Base-by-base conservation (phyloP, 2,888 invertebrate genomes). In the Micropterix aruncella region DNA sequence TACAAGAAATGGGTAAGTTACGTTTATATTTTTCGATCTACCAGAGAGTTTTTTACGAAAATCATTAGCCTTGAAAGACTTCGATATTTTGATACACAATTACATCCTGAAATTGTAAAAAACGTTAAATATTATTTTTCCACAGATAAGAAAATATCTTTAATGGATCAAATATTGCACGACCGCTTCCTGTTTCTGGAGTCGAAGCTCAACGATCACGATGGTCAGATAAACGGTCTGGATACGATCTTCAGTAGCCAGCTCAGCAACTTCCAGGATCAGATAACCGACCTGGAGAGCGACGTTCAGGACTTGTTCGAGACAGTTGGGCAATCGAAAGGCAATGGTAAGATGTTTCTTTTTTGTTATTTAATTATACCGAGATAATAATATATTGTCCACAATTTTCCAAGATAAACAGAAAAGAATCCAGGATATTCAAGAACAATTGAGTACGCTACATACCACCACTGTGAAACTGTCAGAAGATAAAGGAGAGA, bases 401-500 rank as follows among this genome's bases (percentile, higher is more conserved):
- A n/a, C n/a, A n/a, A 27, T 9, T 12, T 12, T 27, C 36, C 36
- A 27, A 9, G 7, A 27, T 27, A n/a, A n/a, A n/a, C n/a, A n/a
- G n/a, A n/a, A n/a, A n/a, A 67, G 66, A 1, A 67, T 70, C 1
- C 62, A 67, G 51, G 60, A 60, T 2, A 68, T 70, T 66, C 64
- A 69, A 47, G 53, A 51, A 2, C 64, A 69, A 42, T 45, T 70
- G 44, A 55, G 60, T 37, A 56, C 62, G 46, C 65, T 69, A 0
- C 63, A 68, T 50, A 61, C 65, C 1, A 64, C 66, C 1, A 67
- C 69, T 2, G 44, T 61, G 14, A 68, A 67, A 50, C 56, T 80
- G 15, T 60, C 73, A 12, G 67, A 70, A 1, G 79, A 79, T 44
- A 71, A 70, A 46, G 74, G 76, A 18, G 67, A 70, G 42, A 64